Base-by-base conservation (phyloP, 2,113 vertebrate genomes). In the Nipponia nippon region DNA sequence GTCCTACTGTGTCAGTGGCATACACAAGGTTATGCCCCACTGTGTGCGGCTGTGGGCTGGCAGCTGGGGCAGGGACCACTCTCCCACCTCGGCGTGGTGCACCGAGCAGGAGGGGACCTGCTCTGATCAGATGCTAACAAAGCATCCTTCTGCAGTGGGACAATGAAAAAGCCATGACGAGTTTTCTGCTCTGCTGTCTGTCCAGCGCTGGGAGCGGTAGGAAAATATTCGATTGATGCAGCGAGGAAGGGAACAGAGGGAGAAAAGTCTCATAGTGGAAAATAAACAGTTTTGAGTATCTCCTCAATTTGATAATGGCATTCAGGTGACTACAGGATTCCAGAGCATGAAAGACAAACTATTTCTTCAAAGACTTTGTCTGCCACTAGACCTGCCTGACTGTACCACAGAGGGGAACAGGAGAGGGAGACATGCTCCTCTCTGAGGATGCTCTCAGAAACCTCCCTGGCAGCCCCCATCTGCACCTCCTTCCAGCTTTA, bases 341-440 rank as follows among this genome's bases (percentile, higher is more conserved):
- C 9, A 2, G 21, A 93, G 61, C 52, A 62, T 29, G 22, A 87
- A 87, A 75, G 80, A 72, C 14, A 52, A 87, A 84, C 36, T 56
- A 75, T 17, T 56, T 34, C 58, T 46, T 69, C 21, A 63, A 84
- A 87, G n/a, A 72, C 56, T 65, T 84, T 3, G 5, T 16, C 61
- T 93, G 50, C 23, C 50, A 67, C 55, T 63, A 59, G 21, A 58
- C 61, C 73, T 59, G 67, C 47, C 55, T 49, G 58, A 69, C 13
- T 11, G 47, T 69, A 79, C 4, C 1, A 5, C 49, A 61, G 34
- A 85, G 44, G 23, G 65, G 50, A 92, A 90, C 80, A 92, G 90
- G 83, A 92, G 61, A 91, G 83, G 89, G 65, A 92, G 80, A 92
- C 86, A 83, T 4, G 80, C 52, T 95, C 50, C 50, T 87, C 88